Conservation (phyloP, 2,113 vertebrate species). For the Asarcornis scutulata region DNA sequence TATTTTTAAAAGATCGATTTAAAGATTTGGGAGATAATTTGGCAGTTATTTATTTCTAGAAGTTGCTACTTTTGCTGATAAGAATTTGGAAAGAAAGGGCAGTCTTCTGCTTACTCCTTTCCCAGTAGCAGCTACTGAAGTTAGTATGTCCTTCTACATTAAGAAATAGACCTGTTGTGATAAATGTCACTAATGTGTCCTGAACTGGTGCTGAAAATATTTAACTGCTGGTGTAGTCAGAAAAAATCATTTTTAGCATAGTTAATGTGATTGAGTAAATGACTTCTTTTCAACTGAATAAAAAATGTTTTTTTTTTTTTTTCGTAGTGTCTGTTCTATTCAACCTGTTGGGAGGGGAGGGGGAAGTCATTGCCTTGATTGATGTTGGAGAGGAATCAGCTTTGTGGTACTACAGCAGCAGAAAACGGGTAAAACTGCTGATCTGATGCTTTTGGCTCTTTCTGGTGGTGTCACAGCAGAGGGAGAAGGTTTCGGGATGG, state of each 20-base stretch:
- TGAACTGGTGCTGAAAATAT: constrained; percentile 74
- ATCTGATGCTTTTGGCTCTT: background rate
- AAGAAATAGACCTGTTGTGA: constrained; percentile 70
- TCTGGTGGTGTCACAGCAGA: background rate
- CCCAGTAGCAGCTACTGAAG: constrained; percentile 63
- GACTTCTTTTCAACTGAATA: constrained; percentile 69
- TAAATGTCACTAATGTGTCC: constrained; percentile 73
- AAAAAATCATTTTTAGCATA: constrained; percentile 69
- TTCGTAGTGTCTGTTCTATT: constrained; percentile 68
- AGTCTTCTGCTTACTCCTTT: constrained; percentile 50
- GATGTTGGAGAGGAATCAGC: background rate
- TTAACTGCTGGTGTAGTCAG: constrained; percentile 71
- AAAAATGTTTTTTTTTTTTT: constrained; percentile 19
- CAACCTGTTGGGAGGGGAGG: background rate
- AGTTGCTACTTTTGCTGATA: constrained; percentile 44
- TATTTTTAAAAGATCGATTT: constrained; percentile 57
- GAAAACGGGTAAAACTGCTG: background rate
- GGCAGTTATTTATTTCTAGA: constrained; percentile 67
- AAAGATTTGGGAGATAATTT: constrained; percentile 68
- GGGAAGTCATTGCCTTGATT: background rate
- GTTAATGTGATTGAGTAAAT: constrained; percentile 71
- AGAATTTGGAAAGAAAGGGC: constrained; percentile 47
- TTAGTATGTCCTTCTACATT: constrained; percentile 66
- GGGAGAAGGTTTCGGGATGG: background rate
- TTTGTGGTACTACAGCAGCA: background rate